These are phyloP conservation scores for Etia nguti DNA, from an alignment of 2,113 vertebrate species.

Conservation along the genomic window DNA sequence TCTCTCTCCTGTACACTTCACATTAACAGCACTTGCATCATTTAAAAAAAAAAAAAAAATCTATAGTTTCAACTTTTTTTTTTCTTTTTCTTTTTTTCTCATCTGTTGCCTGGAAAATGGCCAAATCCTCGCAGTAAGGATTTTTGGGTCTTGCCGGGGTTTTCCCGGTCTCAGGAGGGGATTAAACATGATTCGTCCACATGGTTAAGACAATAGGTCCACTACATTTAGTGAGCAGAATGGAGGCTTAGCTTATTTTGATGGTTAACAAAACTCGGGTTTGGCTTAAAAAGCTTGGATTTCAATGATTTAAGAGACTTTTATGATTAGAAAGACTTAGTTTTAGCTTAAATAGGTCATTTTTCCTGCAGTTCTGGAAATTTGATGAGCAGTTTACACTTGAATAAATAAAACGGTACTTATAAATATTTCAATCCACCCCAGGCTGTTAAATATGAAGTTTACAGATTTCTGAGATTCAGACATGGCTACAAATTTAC, in stretches of 20 bases:
- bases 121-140: neutral
- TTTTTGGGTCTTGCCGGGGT: neutral
- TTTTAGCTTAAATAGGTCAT: neutral
- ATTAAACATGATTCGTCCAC: neutral
- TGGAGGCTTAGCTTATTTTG: neutral
- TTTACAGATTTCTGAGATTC: neutral
- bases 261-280: accelerated
- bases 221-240: accelerated
- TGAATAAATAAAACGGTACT: accelerated
- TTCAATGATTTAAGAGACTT: neutral
- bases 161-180: neutral
- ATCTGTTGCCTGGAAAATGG: neutral
- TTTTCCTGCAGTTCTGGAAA: neutral
- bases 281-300: neutral
- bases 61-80: neutral
- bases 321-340: neutral
- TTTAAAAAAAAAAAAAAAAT: neutral
- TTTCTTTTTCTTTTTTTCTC: too few relatives aligned
- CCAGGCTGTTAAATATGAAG: neutral
- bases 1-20: accelerated
- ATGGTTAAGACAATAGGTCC: neutral
- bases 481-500: neutral
- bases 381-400: neutral
- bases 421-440: neutral
- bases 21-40: accelerated